Evolutionary conservation across 2,113 vertebrate species (phyloP).

Genomic region (Scartelaos histophorus): DNA sequence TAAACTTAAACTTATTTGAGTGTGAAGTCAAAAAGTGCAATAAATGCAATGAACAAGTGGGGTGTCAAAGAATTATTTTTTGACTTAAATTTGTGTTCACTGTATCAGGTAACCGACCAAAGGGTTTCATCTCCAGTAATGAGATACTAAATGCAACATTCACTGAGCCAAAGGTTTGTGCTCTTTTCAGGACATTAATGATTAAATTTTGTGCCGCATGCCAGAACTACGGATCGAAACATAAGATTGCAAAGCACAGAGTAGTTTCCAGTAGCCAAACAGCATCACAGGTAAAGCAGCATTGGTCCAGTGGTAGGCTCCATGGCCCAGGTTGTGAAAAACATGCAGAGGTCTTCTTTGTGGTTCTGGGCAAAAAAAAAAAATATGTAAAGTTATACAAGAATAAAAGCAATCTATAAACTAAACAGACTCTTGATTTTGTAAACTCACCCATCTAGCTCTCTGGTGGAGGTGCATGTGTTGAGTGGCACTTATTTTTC

Average conservation of each 20-base stretch:
- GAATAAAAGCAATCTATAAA: neutral
- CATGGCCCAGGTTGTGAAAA: slow-evolving; percentile 37
- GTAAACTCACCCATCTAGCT: slow-evolving; percentile 63
- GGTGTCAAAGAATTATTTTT: neutral
- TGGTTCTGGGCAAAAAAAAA: slow-evolving; percentile 41
- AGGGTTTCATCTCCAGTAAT: neutral
- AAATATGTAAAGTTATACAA: neutral
- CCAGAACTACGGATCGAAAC: slow-evolving; percentile 20
- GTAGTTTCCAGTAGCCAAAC: slow-evolving; percentile 38
- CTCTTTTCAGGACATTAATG: neutral
- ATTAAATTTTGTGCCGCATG: neutral
- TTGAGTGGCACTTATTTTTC: slow-evolving; percentile 77
- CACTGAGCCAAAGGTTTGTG: neutral
- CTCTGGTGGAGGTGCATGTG: slow-evolving; percentile 57
- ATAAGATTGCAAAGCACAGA: slow-evolving; percentile 31
- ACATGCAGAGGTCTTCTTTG: slow-evolving; percentile 38
- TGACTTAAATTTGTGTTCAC: neutral
- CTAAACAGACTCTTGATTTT: neutral
- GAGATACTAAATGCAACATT: neutral
- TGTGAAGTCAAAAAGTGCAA: slow-evolving; percentile 56
- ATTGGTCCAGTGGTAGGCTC: slow-evolving; percentile 75
- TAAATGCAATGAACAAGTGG: slow-evolving; percentile 54
- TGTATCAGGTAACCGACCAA: neutral
- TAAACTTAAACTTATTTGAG: slow-evolving; percentile 20
- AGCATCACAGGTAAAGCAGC: slow-evolving; percentile 64